These are phyloP conservation scores for Drosophila lacicola DNA, from an alignment of 2,888 invertebrate genomes.

Conservation along the genomic window DNA sequence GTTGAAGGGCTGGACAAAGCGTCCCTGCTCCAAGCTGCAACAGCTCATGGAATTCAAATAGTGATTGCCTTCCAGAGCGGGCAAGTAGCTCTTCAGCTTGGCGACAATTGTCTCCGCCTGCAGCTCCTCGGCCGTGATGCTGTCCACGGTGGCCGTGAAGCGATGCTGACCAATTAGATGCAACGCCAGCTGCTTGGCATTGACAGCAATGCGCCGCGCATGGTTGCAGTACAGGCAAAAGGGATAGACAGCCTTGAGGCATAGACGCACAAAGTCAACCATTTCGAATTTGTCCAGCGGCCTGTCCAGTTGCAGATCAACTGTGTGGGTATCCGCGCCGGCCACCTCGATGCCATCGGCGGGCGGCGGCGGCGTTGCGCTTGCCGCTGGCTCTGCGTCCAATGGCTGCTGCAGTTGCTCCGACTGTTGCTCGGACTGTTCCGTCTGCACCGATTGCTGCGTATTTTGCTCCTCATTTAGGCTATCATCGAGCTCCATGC, in stretches of 20 bases:
- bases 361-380: slow-evolving; percentile 37
- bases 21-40: slow-evolving; percentile 87
- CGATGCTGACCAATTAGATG: slow-evolving; percentile 93
- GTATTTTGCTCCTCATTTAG: slow-evolving; percentile 20
- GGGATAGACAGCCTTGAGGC: slow-evolving; percentile 89
- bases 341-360: slow-evolving; percentile 86
- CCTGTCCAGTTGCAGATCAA: slow-evolving; percentile 90
- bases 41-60: slow-evolving; percentile 91
- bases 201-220: slow-evolving; percentile 93
- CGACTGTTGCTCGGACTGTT: slow-evolving; percentile 3
- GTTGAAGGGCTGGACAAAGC: slow-evolving; percentile 79
- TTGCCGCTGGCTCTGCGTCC: background rate
- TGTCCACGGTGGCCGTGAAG: slow-evolving; percentile 91
- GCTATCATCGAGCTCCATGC: slow-evolving; percentile 71
- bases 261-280: slow-evolving; percentile 90
- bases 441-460: background rate
- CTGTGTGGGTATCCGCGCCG: slow-evolving; percentile 88
- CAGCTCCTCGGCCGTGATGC: slow-evolving; percentile 91
- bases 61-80: slow-evolving; percentile 86
- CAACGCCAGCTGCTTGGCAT: slow-evolving; percentile 91
- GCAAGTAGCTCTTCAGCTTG: slow-evolving; percentile 87
- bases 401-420: background rate
- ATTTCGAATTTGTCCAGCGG: slow-evolving; percentile 91
- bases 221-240: slow-evolving; percentile 94
- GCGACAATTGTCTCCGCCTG: slow-evolving; percentile 90